A percentile compares a stretch with the other conserved stretches of the same genome.
Conservation (phyloP, 2,797 vertebrate genomes). For the Mastacembelus armatus region DNA sequence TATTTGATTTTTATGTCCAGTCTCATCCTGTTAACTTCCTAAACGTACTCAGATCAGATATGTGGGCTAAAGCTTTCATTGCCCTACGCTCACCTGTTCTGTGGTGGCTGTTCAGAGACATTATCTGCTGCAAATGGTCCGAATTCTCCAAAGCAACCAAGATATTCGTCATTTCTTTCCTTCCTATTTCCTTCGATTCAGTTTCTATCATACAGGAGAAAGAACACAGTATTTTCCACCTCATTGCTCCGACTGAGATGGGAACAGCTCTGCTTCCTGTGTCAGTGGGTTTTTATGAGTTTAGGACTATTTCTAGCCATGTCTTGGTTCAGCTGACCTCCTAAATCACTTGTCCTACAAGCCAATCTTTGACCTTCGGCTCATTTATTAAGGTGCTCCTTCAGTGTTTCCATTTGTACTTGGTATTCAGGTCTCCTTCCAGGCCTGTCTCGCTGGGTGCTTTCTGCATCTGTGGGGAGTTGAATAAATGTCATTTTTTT, state of each 20-base stretch:
- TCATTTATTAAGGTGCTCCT: conserved; percentile 46
- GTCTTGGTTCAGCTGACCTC: conserved; percentile 28
- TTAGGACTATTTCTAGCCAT: not conserved
- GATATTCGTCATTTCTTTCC: not conserved
- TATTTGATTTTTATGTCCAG: not conserved
- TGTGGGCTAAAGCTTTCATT: not conserved
- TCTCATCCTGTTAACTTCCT: conserved; percentile 15
- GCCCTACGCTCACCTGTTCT: not conserved
- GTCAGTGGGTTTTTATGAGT: not conserved
- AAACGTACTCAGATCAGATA: not conserved
- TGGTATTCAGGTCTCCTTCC: conserved; percentile 59
- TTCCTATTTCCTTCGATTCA: conserved; percentile 19
- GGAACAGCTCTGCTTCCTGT: not conserved
- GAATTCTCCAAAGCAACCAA: conserved; percentile 10
- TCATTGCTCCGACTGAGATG: conserved; percentile 12
- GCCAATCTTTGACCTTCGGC: conserved; percentile 55
- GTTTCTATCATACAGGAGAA: conserved; percentile 18
- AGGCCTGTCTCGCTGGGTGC: conserved; percentile 49
- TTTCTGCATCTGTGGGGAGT: conserved; percentile 47
- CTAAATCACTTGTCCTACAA: conserved; percentile 12
- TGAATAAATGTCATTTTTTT: conserved; percentile 65
- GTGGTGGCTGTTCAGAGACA: not conserved
- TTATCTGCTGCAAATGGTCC: not conserved
- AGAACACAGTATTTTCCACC: conserved; percentile 30
- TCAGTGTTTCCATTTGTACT: conserved; percentile 47